Conservation (phyloP, 2,113 vertebrate species). For the Rhinichthys klamathensis region DNA sequence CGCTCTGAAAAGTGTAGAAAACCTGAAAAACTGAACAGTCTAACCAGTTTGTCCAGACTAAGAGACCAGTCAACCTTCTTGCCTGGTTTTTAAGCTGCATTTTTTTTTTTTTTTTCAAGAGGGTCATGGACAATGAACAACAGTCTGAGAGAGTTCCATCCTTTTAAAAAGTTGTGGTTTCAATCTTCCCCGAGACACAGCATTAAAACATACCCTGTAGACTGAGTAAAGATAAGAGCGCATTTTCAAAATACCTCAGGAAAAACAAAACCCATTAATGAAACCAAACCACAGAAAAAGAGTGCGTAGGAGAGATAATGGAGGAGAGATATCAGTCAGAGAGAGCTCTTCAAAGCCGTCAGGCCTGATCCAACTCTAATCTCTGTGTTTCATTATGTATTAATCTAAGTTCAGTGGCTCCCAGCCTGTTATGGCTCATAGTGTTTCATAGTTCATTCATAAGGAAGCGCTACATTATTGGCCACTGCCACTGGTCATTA, state of each 20-base stretch:
- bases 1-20: not conserved
- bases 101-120: not conserved
- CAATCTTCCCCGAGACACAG: not conserved
- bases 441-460: conserved; percentile 32
- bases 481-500: not conserved
- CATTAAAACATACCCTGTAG: conserved; percentile 11
- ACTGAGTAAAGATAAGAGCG: conserved; percentile 16
- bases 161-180: not conserved
- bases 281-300: conserved; percentile 11
- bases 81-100: not conserved
- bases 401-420: not conserved
- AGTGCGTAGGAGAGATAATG: conserved; percentile 4
- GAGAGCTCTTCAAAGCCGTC: not conserved
- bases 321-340: conserved; percentile 29
- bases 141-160: not conserved
- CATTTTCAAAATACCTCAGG: conserved; percentile 11
- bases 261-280: conserved; percentile 32
- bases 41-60: not conserved
- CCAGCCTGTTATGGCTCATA: conserved; percentile 14
- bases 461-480: not conserved
- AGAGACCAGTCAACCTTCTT: not conserved
- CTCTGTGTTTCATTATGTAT: not conserved
- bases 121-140: not conserved
- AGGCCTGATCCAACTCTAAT: not conserved
- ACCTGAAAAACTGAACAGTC: not conserved